Evolutionary conservation across 2,797 vertebrate genomes (phyloP).

Genomic region (Diglossa cyanea): DNA sequence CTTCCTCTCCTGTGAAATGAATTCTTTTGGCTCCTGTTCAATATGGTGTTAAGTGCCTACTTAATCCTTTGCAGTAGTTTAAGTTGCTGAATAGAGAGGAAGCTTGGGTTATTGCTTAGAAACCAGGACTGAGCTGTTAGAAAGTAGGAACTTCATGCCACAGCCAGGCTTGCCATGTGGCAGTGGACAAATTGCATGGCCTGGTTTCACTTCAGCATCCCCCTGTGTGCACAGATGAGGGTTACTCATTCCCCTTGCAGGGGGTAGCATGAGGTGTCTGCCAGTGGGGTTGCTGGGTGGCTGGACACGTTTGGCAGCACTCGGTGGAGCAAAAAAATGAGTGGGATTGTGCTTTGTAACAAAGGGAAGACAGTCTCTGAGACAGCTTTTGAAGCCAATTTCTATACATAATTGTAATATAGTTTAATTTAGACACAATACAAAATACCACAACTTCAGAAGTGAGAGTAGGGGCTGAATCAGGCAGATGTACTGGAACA

Average conservation of each 20-base stretch:
- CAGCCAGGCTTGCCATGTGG: background rate
- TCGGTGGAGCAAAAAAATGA: background rate
- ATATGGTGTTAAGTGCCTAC: background rate
- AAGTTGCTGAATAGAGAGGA: background rate
- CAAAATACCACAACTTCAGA: background rate
- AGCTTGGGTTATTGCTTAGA: background rate
- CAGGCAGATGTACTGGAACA: background rate
- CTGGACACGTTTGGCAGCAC: background rate
- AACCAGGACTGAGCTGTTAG: background rate
- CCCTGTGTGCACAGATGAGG: background rate
- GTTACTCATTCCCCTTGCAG: background rate
- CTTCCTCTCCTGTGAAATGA: conserved; percentile 15
- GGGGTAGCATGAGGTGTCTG: background rate
- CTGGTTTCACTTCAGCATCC: background rate
- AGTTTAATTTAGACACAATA: background rate
- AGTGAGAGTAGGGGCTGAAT: background rate
- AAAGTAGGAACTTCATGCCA: background rate
- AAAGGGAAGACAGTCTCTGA: conserved; percentile 1
- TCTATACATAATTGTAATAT: background rate
- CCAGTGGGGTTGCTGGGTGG: background rate
- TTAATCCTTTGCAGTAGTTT: conserved; percentile 25
- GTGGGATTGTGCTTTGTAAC: background rate
- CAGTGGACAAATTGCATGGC: background rate
- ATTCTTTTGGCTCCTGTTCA: conserved; percentile 28
- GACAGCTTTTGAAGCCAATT: conserved; percentile 4